phyloP scores from a whole-genome alignment of 2,888 invertebrate species.

The Nymphalis urticae region DNA sequence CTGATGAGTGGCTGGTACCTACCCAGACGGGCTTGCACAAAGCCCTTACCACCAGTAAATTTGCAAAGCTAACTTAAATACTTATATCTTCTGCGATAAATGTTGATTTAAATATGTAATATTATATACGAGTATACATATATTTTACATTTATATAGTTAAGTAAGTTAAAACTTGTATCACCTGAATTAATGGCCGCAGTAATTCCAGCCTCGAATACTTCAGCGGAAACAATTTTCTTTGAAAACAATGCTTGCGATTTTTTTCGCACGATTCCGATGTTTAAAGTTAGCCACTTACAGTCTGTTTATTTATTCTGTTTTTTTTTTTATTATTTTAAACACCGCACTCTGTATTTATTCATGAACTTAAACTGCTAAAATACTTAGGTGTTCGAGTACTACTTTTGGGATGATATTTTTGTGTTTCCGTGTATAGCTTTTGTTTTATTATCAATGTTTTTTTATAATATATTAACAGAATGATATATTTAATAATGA shows the following conservation, averaged over 20 bases:
- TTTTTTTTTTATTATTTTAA: constrained; percentile 43
- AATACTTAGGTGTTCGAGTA: constrained; percentile 1
- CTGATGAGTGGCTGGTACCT: no score
- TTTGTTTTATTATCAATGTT: neutral
- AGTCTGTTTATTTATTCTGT: constrained; percentile 61
- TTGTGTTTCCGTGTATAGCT: neutral
- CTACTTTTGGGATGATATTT: neutral
- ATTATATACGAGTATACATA: no score
- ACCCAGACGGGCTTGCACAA: no score
- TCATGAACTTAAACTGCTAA: constrained; percentile 14
- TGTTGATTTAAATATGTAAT: no score
- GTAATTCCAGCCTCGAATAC: constrained; percentile 36
- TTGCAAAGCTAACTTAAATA: no score
- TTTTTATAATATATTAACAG: neutral
- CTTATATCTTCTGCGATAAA: no score
- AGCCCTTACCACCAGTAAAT: no score
- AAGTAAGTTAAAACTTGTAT: constrained; percentile 17
- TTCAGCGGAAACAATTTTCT: constrained; percentile 39
- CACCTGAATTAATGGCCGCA: constrained; percentile 35
- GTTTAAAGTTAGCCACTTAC: constrained; percentile 58
- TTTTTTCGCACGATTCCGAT: constrained; percentile 69
- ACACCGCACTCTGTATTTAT: constrained; percentile 46
- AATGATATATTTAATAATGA: neutral
- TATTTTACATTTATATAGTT: no score
- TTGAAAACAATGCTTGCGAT: constrained; percentile 60